These are phyloP conservation scores for Heterodera carotae DNA, from an alignment of 1,140 invertebrate species.

Conservation along the genomic window DNA sequence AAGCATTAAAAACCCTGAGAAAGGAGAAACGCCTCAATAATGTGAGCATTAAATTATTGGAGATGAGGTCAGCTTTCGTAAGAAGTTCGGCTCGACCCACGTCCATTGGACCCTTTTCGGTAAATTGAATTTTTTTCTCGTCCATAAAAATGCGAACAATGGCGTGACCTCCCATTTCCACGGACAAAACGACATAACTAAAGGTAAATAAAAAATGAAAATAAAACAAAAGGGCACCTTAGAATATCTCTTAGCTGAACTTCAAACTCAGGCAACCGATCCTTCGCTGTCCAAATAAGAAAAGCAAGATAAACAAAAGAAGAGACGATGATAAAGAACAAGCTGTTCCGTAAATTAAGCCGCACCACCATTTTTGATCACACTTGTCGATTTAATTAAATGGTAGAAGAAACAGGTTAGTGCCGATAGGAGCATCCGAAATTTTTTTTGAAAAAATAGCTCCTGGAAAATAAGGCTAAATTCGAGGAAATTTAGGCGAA, in stretches of 20 bases:
- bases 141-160: conserved; percentile 55
- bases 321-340: conserved; percentile 44
- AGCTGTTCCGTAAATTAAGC: conserved; percentile 52
- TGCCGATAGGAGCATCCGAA: too few species aligned
- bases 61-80: conserved; percentile 62
- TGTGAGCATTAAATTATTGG: conserved; percentile 60
- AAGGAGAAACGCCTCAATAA: conserved; percentile 56
- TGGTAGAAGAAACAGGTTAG: not conserved
- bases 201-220: conserved; percentile 13
- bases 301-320: conserved; percentile 56
- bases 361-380: conserved; percentile 44
- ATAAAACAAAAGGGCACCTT: conserved; percentile 43
- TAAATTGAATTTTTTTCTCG: conserved; percentile 45
- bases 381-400: conserved; percentile 1
- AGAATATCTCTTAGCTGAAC: conserved; percentile 57
- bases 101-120: conserved; percentile 56
- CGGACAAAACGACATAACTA: conserved; percentile 61
- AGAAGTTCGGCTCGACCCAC: conserved; percentile 61
- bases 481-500: too few species aligned
- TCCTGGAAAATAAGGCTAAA: too few species aligned
- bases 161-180: conserved; percentile 63
- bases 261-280: conserved; percentile 58
- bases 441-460: too few species aligned
- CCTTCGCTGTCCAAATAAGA: conserved; percentile 49
- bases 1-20: conserved; percentile 40